Base-by-base conservation (phyloP, 23 tunicate genomes). In the Pegea sp. region DNA sequence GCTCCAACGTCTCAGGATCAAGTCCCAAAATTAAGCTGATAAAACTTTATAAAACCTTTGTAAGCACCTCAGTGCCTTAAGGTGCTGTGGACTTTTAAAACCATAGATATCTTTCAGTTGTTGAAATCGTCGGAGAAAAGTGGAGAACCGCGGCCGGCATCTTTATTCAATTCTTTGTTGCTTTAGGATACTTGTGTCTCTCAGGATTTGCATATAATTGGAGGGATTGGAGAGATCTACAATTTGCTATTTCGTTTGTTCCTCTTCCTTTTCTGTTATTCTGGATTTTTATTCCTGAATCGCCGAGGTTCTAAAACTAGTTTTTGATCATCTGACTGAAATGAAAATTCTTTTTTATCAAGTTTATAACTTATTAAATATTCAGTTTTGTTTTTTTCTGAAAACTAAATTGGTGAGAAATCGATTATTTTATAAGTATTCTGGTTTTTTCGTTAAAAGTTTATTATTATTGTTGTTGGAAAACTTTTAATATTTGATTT, bases 231-330 rank as follows among this genome's bases (percentile, higher is more conserved):
- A 69, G 90, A 53, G 49, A 53, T 24, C 62, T 77, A 20, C 98
- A 77, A 46, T 32, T 90, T 29, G 98, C 71, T 1, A 71, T 90
- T 46, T 72, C 89, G 4, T 55, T 90, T 30, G 81, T 90, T 30
- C 66, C 90, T 1, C 49, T 65, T 18, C 98, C 89, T 1, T 70
- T 72, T 52, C 53, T 62, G 4, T 23, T 77, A 6, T 64, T 78
- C 13, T 90, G 75, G 75, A 52, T 90, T 61, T 77, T 76, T 50
- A 44, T 90, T 5, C 98, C 98, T 11, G 98, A 90, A 61, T 90
- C 98, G 8, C 98, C 98, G 31, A 78, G 84, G 95, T 84, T n/a
- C n/a, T n/a, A n/a, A 54, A 24, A 48, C 53, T 51, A 13, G 8
- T 16, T 8, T 38, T 11, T 16, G 11, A 11, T 38, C 46, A 11